A percentile compares a stretch with the other conserved stretches of the same genome.
phyloP scores from a whole-genome alignment of 1,140 invertebrate genomes.

The Bathynomus jamesi region DNA sequence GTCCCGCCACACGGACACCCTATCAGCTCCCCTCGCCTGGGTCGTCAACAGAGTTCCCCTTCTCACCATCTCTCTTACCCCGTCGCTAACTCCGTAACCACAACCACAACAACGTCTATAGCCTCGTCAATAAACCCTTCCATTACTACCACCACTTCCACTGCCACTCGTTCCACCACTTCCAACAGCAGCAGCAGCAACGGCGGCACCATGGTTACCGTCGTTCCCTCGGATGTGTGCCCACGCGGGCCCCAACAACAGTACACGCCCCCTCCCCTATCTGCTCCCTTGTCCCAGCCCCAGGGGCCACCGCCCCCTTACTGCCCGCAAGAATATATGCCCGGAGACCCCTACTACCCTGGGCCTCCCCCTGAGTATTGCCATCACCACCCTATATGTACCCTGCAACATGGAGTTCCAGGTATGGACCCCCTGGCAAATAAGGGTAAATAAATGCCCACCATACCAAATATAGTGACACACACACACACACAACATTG shows the following conservation, averaged over 20 bases:
- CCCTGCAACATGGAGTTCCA: neutral
- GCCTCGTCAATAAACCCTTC: no score
- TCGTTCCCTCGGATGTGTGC: neutral
- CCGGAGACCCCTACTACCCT: conserved; percentile 7
- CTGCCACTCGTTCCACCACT: neutral
- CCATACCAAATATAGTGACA: no score
- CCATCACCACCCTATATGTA: neutral
- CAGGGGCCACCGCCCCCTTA: conserved; percentile 5
- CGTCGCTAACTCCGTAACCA: neutral
- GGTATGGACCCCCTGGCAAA: neutral
- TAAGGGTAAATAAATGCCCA: no score
- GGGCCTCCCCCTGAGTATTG: conserved; percentile 4
- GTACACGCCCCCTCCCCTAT: neutral
- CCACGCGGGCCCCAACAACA: no score
- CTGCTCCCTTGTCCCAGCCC: neutral
- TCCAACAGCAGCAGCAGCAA: neutral
- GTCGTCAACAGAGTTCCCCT: neutral
- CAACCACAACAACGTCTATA: neutral
- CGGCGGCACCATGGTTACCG: neutral
- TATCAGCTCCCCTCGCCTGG: neutral
- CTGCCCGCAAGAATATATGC: neutral
- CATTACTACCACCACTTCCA: neutral
- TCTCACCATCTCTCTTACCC: neutral
- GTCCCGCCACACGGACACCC: neutral
- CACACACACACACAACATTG: no score